Evolutionary conservation across 2,113 vertebrate species (phyloP), one percentile per base, ranked within the genome.

Genomic region (Aspiorhynchus laticeps): DNA sequence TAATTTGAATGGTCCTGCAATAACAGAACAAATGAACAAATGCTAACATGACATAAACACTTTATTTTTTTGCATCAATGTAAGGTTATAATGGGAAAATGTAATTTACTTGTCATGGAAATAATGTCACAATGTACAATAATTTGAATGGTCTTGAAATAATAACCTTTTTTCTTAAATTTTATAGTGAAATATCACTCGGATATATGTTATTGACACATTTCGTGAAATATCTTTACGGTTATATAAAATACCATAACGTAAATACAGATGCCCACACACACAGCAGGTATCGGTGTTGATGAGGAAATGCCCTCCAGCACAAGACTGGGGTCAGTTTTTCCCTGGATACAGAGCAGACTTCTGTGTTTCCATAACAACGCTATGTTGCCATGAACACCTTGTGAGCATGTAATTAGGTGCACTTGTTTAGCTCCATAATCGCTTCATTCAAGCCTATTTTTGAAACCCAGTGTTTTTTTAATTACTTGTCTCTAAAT

Each of bases 321-420:
- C 74, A 80, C 76, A 75, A 86, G 87, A 80, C 84, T 76, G 56
- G 86, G 88, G 88, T 90, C 88, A 90, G 80, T 59, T 86, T 87
- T 88, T 90, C 81, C 89, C 87, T 90, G 87, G 89, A 88, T 86
- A 90, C 89, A 53, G 83, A 85, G 85, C 76, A 89, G 88, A 78
- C 76, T 89, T 87, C 86, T 78, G 83, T 86, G 89, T 90, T 90
- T 90, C 89, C 89, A 90, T 90, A 90, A 88, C 89, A 88, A 90
- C 89, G 10, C 80, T 53, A 88, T 77, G 87, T 90, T 86, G 67
- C 89, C 84, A 90, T 84, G 84, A 90, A 88, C 89, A 90, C 89
- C 89, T 90, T 88, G 84, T 41, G 86, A 86, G 88, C 41, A 24
- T 75, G 86, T 86, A 90, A 90, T 90, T 90, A 90, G 87, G 74